Evolutionary conservation across 2,888 invertebrate genomes (phyloP).

Genomic region (Itoplectis maculator): DNA sequence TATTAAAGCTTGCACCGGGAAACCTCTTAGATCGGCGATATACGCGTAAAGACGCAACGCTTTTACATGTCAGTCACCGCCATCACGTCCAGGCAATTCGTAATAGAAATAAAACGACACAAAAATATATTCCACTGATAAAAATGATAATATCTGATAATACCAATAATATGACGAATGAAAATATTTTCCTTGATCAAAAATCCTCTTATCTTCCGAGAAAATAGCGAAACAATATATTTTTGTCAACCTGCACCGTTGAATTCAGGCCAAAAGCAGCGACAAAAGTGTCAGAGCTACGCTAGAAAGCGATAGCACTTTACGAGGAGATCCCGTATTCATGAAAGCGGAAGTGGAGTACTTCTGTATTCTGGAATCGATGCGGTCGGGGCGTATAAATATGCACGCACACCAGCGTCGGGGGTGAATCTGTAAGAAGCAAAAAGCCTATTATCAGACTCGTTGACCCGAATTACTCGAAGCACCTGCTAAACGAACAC

Average conservation of each 20-base stretch:
- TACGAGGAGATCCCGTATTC: background rate
- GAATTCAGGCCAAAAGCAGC: background rate
- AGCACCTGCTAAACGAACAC: constrained; percentile 62
- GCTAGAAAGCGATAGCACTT: background rate
- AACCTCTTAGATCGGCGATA: background rate
- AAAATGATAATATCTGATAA: no score
- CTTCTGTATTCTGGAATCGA: background rate
- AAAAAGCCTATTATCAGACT: constrained; percentile 62
- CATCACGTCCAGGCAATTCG: background rate
- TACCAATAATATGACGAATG: no score
- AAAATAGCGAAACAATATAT: background rate
- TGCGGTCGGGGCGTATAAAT: background rate
- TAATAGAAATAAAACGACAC: background rate
- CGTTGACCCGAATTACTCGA: constrained; percentile 64
- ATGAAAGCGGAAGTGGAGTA: constrained; percentile 1
- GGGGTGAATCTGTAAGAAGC: constrained; percentile 12
- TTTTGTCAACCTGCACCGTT: background rate
- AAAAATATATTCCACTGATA: background rate
- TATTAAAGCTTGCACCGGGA: constrained; percentile 34
- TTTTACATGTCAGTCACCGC: background rate
- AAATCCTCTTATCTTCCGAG: no score
- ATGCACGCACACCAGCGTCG: background rate
- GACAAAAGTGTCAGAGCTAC: no score
- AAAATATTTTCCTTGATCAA: no score
- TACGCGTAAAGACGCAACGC: background rate